Evolutionary conservation across 2,113 vertebrate genomes (phyloP), one percentile per base, ranked within the genome.

Genomic region (Scomber japonicus): DNA sequence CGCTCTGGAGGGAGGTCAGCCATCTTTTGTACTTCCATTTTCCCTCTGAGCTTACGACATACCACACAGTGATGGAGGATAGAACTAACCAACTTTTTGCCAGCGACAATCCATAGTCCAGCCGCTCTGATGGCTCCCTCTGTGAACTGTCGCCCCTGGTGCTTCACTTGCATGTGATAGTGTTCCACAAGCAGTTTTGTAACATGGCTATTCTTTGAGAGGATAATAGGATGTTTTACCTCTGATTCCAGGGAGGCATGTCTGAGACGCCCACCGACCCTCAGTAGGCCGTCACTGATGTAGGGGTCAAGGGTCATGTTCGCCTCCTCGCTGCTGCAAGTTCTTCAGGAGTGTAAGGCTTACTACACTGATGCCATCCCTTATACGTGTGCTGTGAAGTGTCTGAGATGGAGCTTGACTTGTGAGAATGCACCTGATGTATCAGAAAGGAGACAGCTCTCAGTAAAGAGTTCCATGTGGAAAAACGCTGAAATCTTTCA

Each of bases 401-500:
- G 21, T 21, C 21, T 21, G 21, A 21, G 21, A 21, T 21, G 21
- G 21, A 21, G 21, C 21, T 21, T 21, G 21, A 21, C 21, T 21
- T 21, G 21, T 21, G 21, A 21, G 21, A 21, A 5, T 68, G 1
- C 57, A 15, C 0, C 46, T 65, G 19, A 7, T 62, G 51, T 15
- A 78, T 30, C 50, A 80, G 11, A 4, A 72, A 65, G 2, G 60
- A 49, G 14, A 72, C n/a, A 4, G 40, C 53, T 16, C 77, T 56
- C 21, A 70, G 5, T 3, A 72, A 19, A 14, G 69, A 65, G 1
- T n/a, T n/a, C 60, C 60, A 80, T 0, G 51, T 86, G 11, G 64
- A 88, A 27, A 86, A 86, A 9, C 59, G 7, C 1, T 74, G 6
- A 16, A 83, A 81, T 0, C 54, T 0, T 7, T 71, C 59, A 7